Conservation (phyloP, 2,888 invertebrate genomes). For the Oegoconia quadripuncta region DNA sequence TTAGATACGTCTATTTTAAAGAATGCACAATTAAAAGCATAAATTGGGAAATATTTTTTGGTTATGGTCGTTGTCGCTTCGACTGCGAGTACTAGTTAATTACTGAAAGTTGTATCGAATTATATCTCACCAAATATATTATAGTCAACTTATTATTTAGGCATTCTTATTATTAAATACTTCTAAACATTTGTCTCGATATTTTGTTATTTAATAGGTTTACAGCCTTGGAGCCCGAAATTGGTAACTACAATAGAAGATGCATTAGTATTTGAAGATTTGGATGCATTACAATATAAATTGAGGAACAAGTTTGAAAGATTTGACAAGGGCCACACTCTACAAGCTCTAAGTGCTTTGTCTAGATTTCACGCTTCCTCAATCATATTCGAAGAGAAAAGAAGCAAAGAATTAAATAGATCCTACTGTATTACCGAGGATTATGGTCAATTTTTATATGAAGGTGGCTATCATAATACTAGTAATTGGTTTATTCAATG, state of each 20-base stretch:
- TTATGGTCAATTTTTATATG: constrained; percentile 35
- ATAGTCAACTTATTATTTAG: too few species aligned
- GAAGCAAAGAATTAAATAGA: constrained; percentile 37
- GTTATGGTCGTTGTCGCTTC: too few species aligned
- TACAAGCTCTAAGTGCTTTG: constrained; percentile 61
- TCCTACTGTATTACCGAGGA: constrained; percentile 48
- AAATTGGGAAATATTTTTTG: too few species aligned
- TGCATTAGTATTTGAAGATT: constrained; percentile 64
- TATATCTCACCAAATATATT: too few species aligned
- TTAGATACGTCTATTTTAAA: too few species aligned
- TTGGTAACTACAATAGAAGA: constrained; percentile 44
- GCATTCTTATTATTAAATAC: too few species aligned
- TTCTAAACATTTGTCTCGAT: too few species aligned
- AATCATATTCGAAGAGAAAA: constrained; percentile 70
- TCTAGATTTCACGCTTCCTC: constrained; percentile 74
- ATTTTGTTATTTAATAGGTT: constrained; percentile 32
- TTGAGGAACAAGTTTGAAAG: constrained; percentile 49
- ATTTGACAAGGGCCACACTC: constrained; percentile 67
- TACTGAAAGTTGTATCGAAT: too few species aligned
- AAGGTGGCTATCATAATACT: constrained; percentile 43
- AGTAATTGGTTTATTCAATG: constrained; percentile 59
- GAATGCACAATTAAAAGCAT: too few species aligned
- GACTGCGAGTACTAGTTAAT: too few species aligned
- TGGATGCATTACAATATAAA: constrained; percentile 48
- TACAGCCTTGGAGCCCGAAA: constrained; percentile 55